Conservation (phyloP, 2,113 vertebrate genomes). For the Aptenodytes patagonicus region DNA sequence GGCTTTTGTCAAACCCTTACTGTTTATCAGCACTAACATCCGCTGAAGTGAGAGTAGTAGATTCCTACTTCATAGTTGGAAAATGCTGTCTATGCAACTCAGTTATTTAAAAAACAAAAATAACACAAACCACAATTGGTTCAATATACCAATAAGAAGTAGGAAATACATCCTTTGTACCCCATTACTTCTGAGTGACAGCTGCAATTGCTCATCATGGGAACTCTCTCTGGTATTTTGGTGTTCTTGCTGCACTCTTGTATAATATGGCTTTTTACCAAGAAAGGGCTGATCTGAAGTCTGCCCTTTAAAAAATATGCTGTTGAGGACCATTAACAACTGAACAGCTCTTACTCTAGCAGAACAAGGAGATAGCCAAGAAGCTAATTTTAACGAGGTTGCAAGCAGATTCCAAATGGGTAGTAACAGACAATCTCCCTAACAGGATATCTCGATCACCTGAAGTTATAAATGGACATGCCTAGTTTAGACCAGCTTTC, state of each 20-base stretch:
- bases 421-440: neutral
- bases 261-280: neutral
- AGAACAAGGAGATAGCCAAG: neutral
- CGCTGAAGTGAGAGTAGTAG: neutral
- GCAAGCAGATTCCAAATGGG: neutral
- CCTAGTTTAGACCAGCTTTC: neutral
- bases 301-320: neutral
- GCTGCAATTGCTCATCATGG: neutral
- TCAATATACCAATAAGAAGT: neutral
- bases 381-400: neutral
- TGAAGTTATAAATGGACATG: neutral
- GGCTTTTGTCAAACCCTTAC: neutral
- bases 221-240: neutral
- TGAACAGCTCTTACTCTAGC: neutral
- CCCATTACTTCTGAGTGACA: neutral
- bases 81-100: neutral
- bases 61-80: neutral
- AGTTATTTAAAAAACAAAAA: neutral
- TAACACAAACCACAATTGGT: neutral
- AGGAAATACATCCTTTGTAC: neutral
- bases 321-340: neutral
- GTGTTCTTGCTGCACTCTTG: neutral
- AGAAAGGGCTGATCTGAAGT: neutral
- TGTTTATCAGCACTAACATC: neutral
- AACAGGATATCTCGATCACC: neutral